Percentiles rank a stretch among this genome's conserved stretches.
These are phyloP conservation scores for Eupleurogrammus muticus DNA, from an alignment of 2,797 vertebrate genomes.

Conservation along the genomic window DNA sequence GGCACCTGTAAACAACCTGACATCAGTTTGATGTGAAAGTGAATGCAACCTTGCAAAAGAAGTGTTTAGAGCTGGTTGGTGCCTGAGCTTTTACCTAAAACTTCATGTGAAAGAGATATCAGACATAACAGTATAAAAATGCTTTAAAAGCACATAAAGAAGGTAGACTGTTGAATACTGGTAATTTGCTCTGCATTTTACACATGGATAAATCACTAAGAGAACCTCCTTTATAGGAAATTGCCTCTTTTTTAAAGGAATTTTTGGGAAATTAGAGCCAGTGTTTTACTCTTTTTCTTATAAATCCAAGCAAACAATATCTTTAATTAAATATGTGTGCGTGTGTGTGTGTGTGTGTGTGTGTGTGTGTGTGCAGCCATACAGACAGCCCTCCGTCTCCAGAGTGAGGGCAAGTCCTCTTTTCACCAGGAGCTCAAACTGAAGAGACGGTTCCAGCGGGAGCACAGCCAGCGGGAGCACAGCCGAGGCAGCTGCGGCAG, in stretches of 20 bases:
- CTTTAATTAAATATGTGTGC: background rate
- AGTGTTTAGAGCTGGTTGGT: too few relatives aligned
- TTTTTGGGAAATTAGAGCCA: background rate
- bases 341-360: background rate
- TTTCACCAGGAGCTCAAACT: constrained; percentile 82
- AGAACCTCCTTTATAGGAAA: background rate
- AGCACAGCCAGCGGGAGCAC: constrained; percentile 67
- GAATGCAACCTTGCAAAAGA: too few relatives aligned
- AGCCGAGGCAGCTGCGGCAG: constrained; percentile 72
- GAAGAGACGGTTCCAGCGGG: constrained; percentile 78
- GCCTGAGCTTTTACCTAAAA: too few relatives aligned
- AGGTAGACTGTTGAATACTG: background rate
- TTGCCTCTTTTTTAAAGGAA: background rate
- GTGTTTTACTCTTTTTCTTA: background rate
- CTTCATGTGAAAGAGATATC: too few relatives aligned
- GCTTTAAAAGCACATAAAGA: too few relatives aligned
- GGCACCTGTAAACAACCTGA: too few relatives aligned
- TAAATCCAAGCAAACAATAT: background rate
- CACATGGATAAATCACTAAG: background rate
- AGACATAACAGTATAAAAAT: too few relatives aligned
- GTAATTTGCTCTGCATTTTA: background rate
- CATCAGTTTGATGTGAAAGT: too few relatives aligned
- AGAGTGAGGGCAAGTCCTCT: constrained; percentile 75
- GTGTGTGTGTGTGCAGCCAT: constrained; percentile 62
- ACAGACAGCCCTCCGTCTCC: constrained; percentile 82